phyloP scores from a whole-genome alignment of 2,113 vertebrate genomes.

The Setophaga kirtlandii region DNA sequence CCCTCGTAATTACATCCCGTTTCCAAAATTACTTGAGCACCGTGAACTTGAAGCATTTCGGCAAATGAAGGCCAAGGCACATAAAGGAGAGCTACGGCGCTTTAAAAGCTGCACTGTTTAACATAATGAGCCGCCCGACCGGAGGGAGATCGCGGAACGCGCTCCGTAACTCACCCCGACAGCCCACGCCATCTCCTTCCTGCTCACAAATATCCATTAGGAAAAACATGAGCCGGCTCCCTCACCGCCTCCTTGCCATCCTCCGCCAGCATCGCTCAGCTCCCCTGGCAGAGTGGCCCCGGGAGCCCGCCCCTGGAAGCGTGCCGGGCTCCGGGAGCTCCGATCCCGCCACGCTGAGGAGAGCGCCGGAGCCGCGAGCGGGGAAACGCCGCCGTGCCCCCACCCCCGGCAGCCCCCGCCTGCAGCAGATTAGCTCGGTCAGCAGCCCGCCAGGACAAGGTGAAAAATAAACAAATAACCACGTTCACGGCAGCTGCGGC shows the following conservation, averaged over 20 bases:
- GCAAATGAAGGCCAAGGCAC: constrained; percentile 84
- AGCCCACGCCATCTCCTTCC: constrained; percentile 66
- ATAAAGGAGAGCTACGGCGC: constrained; percentile 75
- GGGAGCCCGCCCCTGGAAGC: neutral
- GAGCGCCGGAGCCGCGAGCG: neutral
- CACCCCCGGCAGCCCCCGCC: neutral
- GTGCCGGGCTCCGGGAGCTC: neutral
- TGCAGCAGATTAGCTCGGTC: constrained; percentile 65
- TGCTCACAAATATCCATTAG: constrained; percentile 72
- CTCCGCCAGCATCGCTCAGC: neutral
- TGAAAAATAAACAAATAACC: constrained; percentile 77
- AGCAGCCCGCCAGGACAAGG: constrained; percentile 72
- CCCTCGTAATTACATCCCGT: constrained; percentile 83
- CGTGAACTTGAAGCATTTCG: constrained; percentile 81
- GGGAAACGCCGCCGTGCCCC: neutral
- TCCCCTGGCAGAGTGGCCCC: neutral
- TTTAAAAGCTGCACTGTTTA: constrained; percentile 73
- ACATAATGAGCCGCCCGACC: constrained; percentile 68
- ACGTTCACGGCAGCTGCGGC: constrained; percentile 39
- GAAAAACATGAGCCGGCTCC: constrained; percentile 5
- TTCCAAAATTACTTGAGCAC: constrained; percentile 76
- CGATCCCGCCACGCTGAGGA: neutral
- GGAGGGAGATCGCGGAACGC: constrained; percentile 51
- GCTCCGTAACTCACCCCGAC: constrained; percentile 72
- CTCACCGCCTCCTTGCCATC: constrained; percentile 10